A percentile compares a stretch with the other conserved stretches of the same genome.
Evolutionary conservation across 1,140 invertebrate genomes (phyloP).

Genomic region (fruit fly (Drosophila melanogaster)): Release_6_plus_ISO1_MT NT_037436.4:1795001-1795500

Average conservation of each 20-base stretch:
- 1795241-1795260: constrained; percentile 64
- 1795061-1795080: constrained; percentile 66
- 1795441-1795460: no score
- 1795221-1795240: constrained; percentile 49
- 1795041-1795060: constrained; percentile 24
- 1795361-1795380: no score
- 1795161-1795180: constrained; percentile 9
- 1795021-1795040: constrained; percentile 6
- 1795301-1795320: constrained; percentile 62
- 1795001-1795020: neutral
- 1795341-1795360: neutral
- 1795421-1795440: no score
- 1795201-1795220: constrained; percentile 45
- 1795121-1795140: constrained; percentile 48
- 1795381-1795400: no score
- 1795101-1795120: constrained; percentile 80
- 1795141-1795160: constrained; percentile 28
- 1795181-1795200: constrained; percentile 65
- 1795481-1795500: no score
- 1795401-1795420: no score
- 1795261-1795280: constrained; percentile 50
- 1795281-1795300: constrained; percentile 57
- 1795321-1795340: neutral
- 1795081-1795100: constrained; percentile 76
- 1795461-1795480: no score